These are phyloP conservation scores for Stenodera caucasica DNA, from an alignment of 2,888 invertebrate species.

Conservation along the genomic window DNA sequence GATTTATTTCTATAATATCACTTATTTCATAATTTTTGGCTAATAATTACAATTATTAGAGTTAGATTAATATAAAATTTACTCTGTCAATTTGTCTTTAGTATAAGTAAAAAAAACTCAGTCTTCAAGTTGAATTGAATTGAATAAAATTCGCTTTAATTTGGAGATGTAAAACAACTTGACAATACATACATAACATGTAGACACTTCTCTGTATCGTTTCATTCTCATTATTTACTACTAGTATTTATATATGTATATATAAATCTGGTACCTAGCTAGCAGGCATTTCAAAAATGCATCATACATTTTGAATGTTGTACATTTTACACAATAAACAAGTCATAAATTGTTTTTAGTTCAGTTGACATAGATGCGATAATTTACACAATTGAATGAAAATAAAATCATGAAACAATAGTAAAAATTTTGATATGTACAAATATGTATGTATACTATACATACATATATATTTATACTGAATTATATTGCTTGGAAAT, in stretches of 20 bases:
- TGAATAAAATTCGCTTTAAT: no score
- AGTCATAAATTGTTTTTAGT: neutral
- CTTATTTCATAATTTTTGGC: no score
- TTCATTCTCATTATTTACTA: conserved; percentile 7
- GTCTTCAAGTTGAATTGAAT: no score
- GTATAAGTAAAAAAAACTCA: no score
- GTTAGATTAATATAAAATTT: neutral
- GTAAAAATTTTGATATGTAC: no score
- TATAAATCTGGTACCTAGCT: neutral
- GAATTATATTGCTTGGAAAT: no score
- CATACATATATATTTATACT: no score
- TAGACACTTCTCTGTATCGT: neutral
- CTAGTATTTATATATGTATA: no score
- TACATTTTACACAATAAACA: neutral
- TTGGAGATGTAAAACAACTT: no score
- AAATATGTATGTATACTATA: no score
- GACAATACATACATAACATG: neutral
- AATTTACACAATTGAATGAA: neutral
- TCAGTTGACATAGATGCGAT: neutral
- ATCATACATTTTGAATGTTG: conserved; percentile 9
- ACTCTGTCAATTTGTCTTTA: neutral
- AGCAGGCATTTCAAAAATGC: neutral
- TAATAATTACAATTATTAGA: no score
- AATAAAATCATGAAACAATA: no score
- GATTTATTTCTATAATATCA: conserved; percentile 18